A percentile compares a stretch with the other conserved stretches of the same genome.
Evolutionary conservation across 2,113 vertebrate species (phyloP).

Genomic region (Ictidomys tridecemlineatus): DNA sequence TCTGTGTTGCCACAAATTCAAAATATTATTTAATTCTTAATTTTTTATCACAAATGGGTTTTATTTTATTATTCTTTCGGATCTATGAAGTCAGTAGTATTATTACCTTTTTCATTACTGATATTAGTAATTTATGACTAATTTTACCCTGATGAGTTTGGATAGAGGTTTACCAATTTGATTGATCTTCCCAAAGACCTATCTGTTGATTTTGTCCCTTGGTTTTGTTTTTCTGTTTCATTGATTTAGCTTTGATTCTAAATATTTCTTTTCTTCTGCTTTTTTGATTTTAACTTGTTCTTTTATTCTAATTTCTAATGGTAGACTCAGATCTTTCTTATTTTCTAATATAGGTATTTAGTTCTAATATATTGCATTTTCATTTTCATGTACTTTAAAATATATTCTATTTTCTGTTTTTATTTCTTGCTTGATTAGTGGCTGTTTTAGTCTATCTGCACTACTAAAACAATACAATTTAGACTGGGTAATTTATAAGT

Average conservation of each 20-base stretch:
- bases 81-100: background rate
- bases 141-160: background rate
- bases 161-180: background rate
- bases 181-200: background rate
- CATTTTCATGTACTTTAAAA: constrained; percentile 12
- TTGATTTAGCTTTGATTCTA: background rate
- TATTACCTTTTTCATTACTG: background rate
- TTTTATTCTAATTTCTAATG: constrained; percentile 24
- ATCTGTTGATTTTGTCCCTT: background rate
- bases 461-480: background rate
- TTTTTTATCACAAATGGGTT: background rate
- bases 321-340: background rate
- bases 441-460: no score
- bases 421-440: background rate
- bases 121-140: background rate
- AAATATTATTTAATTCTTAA: background rate
- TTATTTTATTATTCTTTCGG: background rate
- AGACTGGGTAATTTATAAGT: background rate
- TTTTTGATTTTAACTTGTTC: background rate
- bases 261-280: background rate
- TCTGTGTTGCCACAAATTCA: constrained; percentile 1
- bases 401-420: constrained; percentile 13
- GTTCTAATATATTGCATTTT: background rate
- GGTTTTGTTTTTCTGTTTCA: background rate
- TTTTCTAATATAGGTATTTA: constrained; percentile 23